A percentile compares a stretch with the other conserved stretches of the same genome.
Conservation (phyloP, 2,113 vertebrate genomes). For the Rhinoderma darwinii region DNA sequence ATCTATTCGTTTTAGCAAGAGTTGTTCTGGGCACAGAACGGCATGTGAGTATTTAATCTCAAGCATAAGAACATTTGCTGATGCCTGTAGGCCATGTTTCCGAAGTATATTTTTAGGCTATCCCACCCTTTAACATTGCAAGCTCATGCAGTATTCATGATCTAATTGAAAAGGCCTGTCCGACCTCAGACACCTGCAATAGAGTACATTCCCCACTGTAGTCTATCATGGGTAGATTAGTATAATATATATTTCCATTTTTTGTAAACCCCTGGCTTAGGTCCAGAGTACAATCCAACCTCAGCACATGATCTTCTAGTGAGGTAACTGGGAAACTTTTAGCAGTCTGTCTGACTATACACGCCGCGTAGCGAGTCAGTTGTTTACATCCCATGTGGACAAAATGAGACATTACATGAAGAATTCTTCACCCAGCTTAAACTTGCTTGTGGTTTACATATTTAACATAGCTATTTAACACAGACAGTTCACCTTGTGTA, state of each 20-base stretch:
- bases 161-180: conserved; percentile 51
- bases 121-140: conserved; percentile 43
- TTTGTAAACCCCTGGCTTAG: conserved; percentile 23
- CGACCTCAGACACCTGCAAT: conserved; percentile 48
- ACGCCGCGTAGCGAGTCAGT: background rate
- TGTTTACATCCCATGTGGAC: conserved; percentile 1
- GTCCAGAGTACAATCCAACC: conserved; percentile 53
- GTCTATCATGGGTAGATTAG: background rate
- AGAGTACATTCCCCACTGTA: conserved; percentile 17
- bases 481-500: background rate
- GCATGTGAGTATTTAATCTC: background rate
- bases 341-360: conserved; percentile 37
- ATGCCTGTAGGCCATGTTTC: conserved; percentile 37
- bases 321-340: conserved; percentile 54
- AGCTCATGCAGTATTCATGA: conserved; percentile 40
- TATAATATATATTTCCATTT: background rate
- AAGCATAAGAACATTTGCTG: conserved; percentile 28
- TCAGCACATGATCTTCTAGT: background rate
- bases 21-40: conserved; percentile 35
- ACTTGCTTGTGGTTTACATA: conserved; percentile 17
- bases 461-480: background rate
- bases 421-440: conserved; percentile 29
- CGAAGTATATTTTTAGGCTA: conserved; percentile 60
- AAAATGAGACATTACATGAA: conserved; percentile 23
- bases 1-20: background rate